Conservation (phyloP, 2,797 vertebrate species). For the Chelonia mydas region DNA sequence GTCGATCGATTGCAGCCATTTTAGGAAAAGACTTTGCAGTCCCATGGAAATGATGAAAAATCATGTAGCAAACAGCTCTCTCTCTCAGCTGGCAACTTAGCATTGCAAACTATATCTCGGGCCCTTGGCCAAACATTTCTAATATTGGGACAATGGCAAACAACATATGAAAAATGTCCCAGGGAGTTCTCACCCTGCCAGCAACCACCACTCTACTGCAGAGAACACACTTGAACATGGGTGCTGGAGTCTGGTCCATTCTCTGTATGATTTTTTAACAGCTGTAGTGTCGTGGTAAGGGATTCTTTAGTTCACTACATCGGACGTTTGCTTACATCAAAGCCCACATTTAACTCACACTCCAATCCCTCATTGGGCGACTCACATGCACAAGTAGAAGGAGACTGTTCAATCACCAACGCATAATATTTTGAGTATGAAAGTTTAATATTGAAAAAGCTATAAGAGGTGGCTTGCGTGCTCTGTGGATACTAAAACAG, state of each 20-base stretch:
- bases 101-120: background rate
- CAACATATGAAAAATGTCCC: background rate
- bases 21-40: background rate
- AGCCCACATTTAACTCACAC: conserved; percentile 8
- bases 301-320: background rate
- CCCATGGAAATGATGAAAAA: background rate
- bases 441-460: background rate
- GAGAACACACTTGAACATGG: background rate
- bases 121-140: background rate
- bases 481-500: conserved; percentile 2
- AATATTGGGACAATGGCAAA: background rate
- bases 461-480: conserved; percentile 38
- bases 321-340: background rate
- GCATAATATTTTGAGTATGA: background rate
- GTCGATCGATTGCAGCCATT: background rate
- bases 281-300: background rate
- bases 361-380: conserved; percentile 17
- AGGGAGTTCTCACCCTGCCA: background rate
- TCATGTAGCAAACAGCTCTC: no score
- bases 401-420: conserved; percentile 55
- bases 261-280: background rate
- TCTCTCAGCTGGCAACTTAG: background rate
- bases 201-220: background rate
- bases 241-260: rapidly evolving
- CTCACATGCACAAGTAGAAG: conserved; percentile 32